These are phyloP conservation scores for Drosophila helvetica DNA, from an alignment of 2,888 invertebrate genomes.

Conservation along the genomic window DNA sequence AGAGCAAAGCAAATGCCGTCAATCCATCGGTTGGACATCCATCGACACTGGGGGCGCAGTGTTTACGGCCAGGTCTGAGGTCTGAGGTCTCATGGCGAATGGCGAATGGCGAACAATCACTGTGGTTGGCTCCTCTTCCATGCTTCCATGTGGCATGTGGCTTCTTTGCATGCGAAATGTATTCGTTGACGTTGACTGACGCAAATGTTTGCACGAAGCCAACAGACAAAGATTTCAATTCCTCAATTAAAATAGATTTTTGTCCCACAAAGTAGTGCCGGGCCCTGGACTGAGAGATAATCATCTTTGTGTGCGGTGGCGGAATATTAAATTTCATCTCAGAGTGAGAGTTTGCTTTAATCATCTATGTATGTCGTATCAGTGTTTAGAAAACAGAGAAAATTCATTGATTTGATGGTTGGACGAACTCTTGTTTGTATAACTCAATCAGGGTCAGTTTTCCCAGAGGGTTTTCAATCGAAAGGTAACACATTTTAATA, in stretches of 20 bases:
- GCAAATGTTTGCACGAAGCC: conserved; percentile 35
- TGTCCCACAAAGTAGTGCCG: conserved; percentile 3
- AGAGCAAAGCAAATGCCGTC: conserved; percentile 15
- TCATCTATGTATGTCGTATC: background rate
- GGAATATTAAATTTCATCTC: conserved; percentile 30
- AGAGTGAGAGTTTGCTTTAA: conserved; percentile 6
- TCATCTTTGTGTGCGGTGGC: conserved; percentile 7
- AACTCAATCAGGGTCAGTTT: background rate
- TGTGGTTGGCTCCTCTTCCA: conserved; percentile 7
- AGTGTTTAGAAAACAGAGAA: background rate
- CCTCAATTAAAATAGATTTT: conserved; percentile 50
- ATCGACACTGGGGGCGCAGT: conserved; percentile 10
- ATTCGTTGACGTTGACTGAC: conserved; percentile 36
- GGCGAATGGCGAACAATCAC: conserved; percentile 28
- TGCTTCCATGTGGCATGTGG: conserved; percentile 14
- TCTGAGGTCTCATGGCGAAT: conserved; percentile 3
- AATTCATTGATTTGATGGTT: conserved; percentile 18
- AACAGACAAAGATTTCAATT: conserved; percentile 42
- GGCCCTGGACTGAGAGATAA: conserved; percentile 5
- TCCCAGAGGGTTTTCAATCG: background rate
- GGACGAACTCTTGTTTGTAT: background rate
- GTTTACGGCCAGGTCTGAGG: conserved; percentile 49
- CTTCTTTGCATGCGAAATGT: conserved; percentile 46
- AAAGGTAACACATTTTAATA: no score
- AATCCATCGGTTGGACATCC: conserved; percentile 12